Percentiles rank a stretch among this genome's conserved stretches.
Conservation (phyloP, 2,888 invertebrate genomes). For the Deroplatys truncata region DNA sequence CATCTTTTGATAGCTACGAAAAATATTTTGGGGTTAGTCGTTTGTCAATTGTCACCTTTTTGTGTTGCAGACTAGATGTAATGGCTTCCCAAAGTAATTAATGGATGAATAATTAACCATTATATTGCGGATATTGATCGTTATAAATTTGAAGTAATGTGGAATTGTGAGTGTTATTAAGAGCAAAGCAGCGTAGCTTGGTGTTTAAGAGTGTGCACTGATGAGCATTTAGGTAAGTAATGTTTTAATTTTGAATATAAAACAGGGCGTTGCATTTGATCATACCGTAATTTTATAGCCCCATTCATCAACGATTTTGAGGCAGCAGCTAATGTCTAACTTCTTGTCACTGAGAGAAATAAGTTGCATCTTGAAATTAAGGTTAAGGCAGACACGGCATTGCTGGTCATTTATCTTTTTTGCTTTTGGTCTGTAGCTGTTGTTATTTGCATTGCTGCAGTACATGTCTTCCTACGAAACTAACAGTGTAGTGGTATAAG, state of each 20-base stretch:
- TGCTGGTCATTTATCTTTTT: background rate
- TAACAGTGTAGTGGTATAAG: too few relatives aligned
- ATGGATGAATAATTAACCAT: slow-evolving; percentile 20
- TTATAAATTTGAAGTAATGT: slow-evolving; percentile 14
- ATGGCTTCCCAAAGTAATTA: slow-evolving; percentile 23
- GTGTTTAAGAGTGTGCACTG: background rate
- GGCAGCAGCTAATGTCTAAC: background rate
- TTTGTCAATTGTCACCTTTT: slow-evolving; percentile 18
- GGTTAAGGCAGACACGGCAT: background rate
- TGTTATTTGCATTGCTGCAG: background rate
- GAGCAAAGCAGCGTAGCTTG: background rate
- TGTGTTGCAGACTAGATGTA: slow-evolving; percentile 19
- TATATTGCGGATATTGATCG: slow-evolving; percentile 16
- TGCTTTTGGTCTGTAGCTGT: background rate
- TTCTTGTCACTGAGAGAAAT: background rate
- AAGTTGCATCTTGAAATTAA: background rate
- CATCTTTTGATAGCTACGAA: slow-evolving; percentile 16
- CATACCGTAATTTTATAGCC: background rate
- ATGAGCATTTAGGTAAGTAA: background rate
- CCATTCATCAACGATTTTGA: background rate
- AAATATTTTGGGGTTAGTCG: slow-evolving; percentile 14
- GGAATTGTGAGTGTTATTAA: slow-evolving; percentile 1
- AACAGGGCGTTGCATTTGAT: background rate
- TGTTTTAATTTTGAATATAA: slow-evolving; percentile 2
- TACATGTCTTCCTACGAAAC: too few relatives aligned